Evolutionary conservation across 2,888 invertebrate genomes (phyloP).

Genomic region (Glyphotaelius pellucidus): DNA sequence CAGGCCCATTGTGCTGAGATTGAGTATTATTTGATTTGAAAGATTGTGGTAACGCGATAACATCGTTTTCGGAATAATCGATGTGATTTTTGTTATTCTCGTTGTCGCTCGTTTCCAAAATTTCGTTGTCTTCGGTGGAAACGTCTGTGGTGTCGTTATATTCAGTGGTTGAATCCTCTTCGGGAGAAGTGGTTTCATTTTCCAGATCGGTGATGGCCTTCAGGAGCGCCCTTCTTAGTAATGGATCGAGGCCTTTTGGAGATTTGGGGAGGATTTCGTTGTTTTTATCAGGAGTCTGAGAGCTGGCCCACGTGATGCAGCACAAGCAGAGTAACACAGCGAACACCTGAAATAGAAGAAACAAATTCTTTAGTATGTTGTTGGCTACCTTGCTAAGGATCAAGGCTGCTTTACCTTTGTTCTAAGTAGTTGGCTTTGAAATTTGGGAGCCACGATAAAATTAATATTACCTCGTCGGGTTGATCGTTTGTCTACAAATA

Average conservation of each 20-base stretch:
- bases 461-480: too few species aligned
- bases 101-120: slow-evolving; percentile 71
- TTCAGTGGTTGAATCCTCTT: slow-evolving; percentile 68
- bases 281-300: slow-evolving; percentile 72
- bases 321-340: slow-evolving; percentile 70
- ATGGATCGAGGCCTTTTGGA: slow-evolving; percentile 83
- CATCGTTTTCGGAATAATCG: slow-evolving; percentile 69
- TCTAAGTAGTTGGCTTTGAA: not conserved
- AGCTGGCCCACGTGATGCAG: slow-evolving; percentile 69
- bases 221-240: slow-evolving; percentile 85
- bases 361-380: not conserved
- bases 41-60: not conserved
- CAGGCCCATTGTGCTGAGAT: slow-evolving; percentile 67
- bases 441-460: not conserved
- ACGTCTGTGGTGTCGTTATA: slow-evolving; percentile 43
- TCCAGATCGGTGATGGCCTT: slow-evolving; percentile 88
- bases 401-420: not conserved
- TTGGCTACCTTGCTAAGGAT: not conserved
- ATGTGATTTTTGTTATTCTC: slow-evolving; percentile 69
- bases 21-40: not conserved
- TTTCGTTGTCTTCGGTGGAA: slow-evolving; percentile 72
- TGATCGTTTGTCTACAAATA: too few species aligned
- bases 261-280: slow-evolving; percentile 75
- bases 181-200: slow-evolving; percentile 77
- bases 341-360: slow-evolving; percentile 70